Conservation (phyloP, 2,797 vertebrate genomes). For the Arctocebus calabarensis region DNA sequence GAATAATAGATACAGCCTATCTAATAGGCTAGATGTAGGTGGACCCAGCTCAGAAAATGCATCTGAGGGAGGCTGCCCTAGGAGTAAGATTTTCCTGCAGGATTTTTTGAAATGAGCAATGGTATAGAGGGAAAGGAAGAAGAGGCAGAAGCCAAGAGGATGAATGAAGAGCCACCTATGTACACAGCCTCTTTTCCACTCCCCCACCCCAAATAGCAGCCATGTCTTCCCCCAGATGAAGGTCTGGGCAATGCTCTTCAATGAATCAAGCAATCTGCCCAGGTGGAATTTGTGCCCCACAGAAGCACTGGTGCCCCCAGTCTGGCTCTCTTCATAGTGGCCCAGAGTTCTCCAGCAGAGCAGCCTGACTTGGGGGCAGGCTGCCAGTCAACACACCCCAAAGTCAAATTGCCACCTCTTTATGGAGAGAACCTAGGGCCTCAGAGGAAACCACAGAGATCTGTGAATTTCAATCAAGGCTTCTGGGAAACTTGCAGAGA, state of each 20-base stretch:
- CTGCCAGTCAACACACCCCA: neutral
- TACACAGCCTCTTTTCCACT: too few species aligned
- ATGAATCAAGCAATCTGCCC: neutral
- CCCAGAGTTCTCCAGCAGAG: neutral
- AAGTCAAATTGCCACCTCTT: neutral
- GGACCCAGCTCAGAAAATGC: neutral
- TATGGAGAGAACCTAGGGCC: neutral
- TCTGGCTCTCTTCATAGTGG: neutral
- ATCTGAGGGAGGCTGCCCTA: neutral
- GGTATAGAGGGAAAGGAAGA: neutral
- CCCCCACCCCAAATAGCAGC: fast-evolving
- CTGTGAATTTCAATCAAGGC: neutral
- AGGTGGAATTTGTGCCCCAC: neutral
- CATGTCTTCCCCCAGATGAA: neutral
- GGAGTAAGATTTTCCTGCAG: neutral
- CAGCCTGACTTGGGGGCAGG: neutral
- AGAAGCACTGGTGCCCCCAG: neutral
- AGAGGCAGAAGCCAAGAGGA: neutral
- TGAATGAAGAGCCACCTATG: neutral
- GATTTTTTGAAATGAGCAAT: neutral
- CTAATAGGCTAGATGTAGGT: neutral
- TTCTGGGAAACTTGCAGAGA: slow-evolving; percentile 25
- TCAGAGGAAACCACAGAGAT: neutral
- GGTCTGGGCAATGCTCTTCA: neutral
- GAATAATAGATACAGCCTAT: neutral